A percentile compares a stretch with the other conserved stretches of the same genome.
These are phyloP conservation scores for Aplodontia rufa DNA, from an alignment of 2,113 vertebrate genomes.

Conservation along the genomic window DNA sequence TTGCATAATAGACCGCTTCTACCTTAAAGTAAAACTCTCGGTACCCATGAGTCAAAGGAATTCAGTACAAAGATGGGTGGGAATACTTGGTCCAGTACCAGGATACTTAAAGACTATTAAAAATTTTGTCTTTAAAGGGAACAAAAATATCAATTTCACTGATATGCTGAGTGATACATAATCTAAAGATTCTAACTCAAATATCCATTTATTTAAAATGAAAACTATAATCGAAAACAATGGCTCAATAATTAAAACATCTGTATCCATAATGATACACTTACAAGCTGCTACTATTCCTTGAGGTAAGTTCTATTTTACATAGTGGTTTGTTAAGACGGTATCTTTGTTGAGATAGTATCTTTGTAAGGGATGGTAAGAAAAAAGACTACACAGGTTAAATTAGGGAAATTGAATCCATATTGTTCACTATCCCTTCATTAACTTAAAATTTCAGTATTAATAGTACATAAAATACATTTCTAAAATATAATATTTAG, in stretches of 20 bases:
- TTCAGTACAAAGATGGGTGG: not conserved
- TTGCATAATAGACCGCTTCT: not conserved
- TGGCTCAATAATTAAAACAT: not conserved
- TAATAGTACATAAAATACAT: not conserved
- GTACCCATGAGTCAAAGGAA: not conserved
- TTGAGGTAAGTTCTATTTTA: not conserved
- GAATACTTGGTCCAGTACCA: not conserved
- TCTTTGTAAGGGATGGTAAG: not conserved
- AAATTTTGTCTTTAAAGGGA: not conserved
- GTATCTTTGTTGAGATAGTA: not conserved
- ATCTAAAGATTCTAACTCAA: not conserved
- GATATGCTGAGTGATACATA: not conserved
- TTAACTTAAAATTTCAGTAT: not conserved
- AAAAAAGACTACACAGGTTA: not conserved
- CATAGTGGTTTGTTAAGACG: not conserved
- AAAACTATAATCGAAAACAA: not conserved
- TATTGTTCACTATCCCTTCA: not conserved
- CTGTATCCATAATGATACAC: not conserved
- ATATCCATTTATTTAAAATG: constrained; percentile 51
- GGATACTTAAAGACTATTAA: not conserved
- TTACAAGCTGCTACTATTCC: not conserved
- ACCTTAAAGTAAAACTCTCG: not conserved
- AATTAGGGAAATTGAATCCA: not conserved
- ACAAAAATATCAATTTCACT: not conserved
- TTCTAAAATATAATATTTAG: not conserved